phyloP scores from a whole-genome alignment of 2,888 invertebrate genomes.

The Drosophila siamana region DNA sequence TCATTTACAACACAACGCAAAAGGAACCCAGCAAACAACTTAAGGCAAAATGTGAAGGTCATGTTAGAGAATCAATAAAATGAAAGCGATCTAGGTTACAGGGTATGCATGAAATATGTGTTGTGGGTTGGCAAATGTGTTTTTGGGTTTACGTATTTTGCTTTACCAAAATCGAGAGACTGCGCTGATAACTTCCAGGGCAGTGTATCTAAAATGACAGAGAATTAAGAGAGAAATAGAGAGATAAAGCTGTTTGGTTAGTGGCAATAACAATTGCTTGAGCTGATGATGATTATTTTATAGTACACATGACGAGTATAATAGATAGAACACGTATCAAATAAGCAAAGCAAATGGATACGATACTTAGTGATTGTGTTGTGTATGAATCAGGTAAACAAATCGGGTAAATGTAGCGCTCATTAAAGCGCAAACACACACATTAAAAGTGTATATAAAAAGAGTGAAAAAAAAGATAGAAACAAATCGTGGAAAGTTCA shows the following conservation, averaged over 20 bases:
- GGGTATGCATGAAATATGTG: not conserved
- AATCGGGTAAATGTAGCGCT: constrained; percentile 45
- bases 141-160: constrained; percentile 32
- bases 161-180: constrained; percentile 69
- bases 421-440: constrained; percentile 63
- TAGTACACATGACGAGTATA: constrained; percentile 12
- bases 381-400: constrained; percentile 51
- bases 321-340: constrained; percentile 7
- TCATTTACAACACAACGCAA: constrained; percentile 24
- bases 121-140: constrained; percentile 1
- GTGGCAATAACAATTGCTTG: constrained; percentile 17
- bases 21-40: constrained; percentile 1
- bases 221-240: constrained; percentile 60
- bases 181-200: constrained; percentile 70
- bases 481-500: constrained; percentile 55
- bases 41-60: constrained; percentile 57
- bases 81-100: constrained; percentile 20
- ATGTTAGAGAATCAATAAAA: constrained; percentile 62
- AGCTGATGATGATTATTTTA: constrained; percentile 11
- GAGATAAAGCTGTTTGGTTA: constrained; percentile 36
- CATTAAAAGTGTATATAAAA: constrained; percentile 9
- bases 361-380: constrained; percentile 6
- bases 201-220: constrained; percentile 81
- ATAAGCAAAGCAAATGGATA: constrained; percentile 16
- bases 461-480: constrained; percentile 3